Conservation (phyloP, 2,888 invertebrate species). For the Caenorhabditis zanzibari region DNA sequence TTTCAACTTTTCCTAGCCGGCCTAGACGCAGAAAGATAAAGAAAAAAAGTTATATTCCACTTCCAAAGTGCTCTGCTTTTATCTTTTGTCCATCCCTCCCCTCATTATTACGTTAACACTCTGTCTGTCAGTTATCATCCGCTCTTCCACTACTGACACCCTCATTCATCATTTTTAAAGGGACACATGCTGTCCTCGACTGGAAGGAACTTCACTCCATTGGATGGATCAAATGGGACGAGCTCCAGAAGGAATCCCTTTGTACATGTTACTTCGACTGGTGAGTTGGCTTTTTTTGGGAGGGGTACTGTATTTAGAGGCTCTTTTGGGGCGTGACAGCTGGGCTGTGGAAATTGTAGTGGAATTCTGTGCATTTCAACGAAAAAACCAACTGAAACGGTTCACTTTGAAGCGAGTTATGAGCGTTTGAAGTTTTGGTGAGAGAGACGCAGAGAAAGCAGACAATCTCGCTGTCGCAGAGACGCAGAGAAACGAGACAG, state of each 20-base stretch:
- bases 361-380: too few relatives aligned
- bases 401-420: too few relatives aligned
- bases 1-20: conserved; percentile 22
- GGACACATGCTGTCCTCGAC: conserved; percentile 51
- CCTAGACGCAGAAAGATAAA: conserved; percentile 16
- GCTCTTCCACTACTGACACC: background rate
- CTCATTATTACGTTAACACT: conserved; percentile 58
- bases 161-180: conserved; percentile 38
- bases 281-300: conserved; percentile 16
- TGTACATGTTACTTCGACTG: conserved; percentile 56
- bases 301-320: too few relatives aligned
- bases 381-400: too few relatives aligned
- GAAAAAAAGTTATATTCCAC: conserved; percentile 2
- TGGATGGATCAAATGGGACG: conserved; percentile 62
- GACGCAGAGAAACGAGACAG: too few relatives aligned
- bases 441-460: too few relatives aligned
- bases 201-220: conserved; percentile 57
- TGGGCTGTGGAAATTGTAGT: too few relatives aligned
- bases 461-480: too few relatives aligned
- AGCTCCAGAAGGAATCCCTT: conserved; percentile 64
- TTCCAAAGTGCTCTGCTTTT: conserved; percentile 5
- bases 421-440: too few relatives aligned
- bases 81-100: background rate
- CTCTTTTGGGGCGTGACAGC: too few relatives aligned
- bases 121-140: background rate